Evolutionary conservation across 2,113 vertebrate genomes (phyloP), one percentile per base, ranked within the genome.

Genomic region (Chrysemys picta): DNA sequence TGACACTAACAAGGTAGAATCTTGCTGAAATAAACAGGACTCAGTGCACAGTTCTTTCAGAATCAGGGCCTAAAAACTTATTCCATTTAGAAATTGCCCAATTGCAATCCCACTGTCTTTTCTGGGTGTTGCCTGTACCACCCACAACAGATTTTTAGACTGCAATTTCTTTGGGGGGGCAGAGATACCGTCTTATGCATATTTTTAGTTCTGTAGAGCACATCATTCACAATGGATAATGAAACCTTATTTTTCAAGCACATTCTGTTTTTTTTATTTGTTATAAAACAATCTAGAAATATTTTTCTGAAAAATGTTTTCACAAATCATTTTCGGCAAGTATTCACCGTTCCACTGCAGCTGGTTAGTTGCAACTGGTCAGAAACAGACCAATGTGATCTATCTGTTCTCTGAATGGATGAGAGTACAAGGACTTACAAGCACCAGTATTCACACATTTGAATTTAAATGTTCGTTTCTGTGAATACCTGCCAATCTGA

Each of bases 1-100:
- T 88, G 24, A 94, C 29, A 80, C 47, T 88, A 75, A 76, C n/a
- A 91, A n/a, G 78, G 0, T 75, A 69, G 82, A 89, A 69, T 49
- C 91, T 76, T n/a, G 45, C 50, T 78, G 81, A 96, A 96, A 97
- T 84, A 96, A 96, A 88, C 42, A 91, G 3, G 1, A 91, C 54
- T 80, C 72, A 50, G 91, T 82, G 81, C 65, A 90, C 16, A 69
- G 72, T 90, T 42, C 21, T 90, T 96, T 84, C 65, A 57, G 72
- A 21, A 83, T 62, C 10, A 47, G 31, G 42, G 59, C 31, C 21
- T 86, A 59, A 85, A 47, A 6, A 52, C 38, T 88, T 35, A 16
- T 27, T 80, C 52, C 12, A 10, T 76, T 82, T 82, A 80, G 78
- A 90, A 94, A 90, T 24, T 45, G 22, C 79, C 86, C 42, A 91